These are phyloP conservation scores for Myotis lucifugus DNA, from an alignment of 2,113 vertebrate genomes.

Conservation along the genomic window DNA sequence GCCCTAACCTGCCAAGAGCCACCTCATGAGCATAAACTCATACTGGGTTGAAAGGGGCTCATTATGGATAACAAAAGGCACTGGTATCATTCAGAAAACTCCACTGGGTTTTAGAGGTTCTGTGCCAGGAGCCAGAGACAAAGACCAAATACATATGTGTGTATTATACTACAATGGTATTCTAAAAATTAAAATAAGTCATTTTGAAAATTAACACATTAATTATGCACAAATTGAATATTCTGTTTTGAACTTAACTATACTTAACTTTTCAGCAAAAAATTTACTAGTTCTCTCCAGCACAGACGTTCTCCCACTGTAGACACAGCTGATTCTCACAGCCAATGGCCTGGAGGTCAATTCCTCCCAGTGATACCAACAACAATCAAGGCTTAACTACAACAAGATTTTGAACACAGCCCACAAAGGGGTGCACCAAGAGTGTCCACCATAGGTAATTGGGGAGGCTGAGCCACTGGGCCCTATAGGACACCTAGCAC, in stretches of 20 bases:
- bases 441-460: too few species aligned
- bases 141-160: not conserved
- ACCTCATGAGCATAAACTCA: not conserved
- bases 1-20: not conserved
- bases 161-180: not conserved
- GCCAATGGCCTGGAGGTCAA: too few species aligned
- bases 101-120: not conserved
- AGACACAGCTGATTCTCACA: too few species aligned
- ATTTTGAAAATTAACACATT: not conserved
- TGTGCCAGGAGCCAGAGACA: not conserved
- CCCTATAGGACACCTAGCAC: too few species aligned
- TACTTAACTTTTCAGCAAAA: constrained; percentile 23
- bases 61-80: not conserved
- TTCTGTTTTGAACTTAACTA: constrained; percentile 23
- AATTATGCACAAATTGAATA: not conserved
- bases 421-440: too few species aligned
- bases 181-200: constrained; percentile 24
- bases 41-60: not conserved
- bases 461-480: too few species aligned
- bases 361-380: too few species aligned
- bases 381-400: too few species aligned
- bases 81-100: not conserved
- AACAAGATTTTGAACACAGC: too few species aligned
- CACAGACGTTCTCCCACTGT: too few species aligned
- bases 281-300: not conserved